phyloP scores from a whole-genome alignment of 2,888 invertebrate genomes.

The Campoplex capitator region DNA sequence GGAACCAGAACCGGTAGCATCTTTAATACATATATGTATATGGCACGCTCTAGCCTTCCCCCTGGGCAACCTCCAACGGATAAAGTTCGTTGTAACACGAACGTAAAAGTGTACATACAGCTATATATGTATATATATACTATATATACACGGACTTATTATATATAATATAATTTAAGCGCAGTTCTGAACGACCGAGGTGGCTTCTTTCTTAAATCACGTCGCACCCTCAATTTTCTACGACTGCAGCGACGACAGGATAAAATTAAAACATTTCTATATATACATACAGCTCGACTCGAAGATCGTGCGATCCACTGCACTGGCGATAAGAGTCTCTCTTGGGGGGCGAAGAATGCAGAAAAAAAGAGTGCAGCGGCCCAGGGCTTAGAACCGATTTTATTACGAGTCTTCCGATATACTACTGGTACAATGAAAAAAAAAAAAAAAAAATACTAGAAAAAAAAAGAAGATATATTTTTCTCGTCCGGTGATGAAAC shows the following conservation, averaged over 20 bases:
- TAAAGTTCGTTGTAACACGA: slow-evolving; percentile 58
- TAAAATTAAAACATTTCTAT: slow-evolving; percentile 56
- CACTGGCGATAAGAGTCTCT: not conserved
- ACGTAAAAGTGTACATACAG: slow-evolving; percentile 19
- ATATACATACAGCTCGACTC: not conserved
- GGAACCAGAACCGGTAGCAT: slow-evolving; percentile 53
- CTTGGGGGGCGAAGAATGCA: not conserved
- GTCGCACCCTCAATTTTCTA: slow-evolving; percentile 58
- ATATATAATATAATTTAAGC: not conserved
- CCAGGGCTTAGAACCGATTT: not conserved
- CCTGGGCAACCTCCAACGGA: slow-evolving; percentile 46
- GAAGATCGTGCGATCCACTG: not conserved
- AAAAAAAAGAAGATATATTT: not conserved
- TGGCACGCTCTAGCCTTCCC: slow-evolving; percentile 25
- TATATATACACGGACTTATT: not conserved
- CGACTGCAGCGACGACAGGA: slow-evolving; percentile 22
- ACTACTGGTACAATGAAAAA: not conserved
- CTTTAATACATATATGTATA: slow-evolving; percentile 21
- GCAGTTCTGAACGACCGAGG: slow-evolving; percentile 24
- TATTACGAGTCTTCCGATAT: not conserved
- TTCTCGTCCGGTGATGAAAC: not conserved
- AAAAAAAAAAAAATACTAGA: not conserved
- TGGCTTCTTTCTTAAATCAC: slow-evolving; percentile 65
- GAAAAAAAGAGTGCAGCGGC: not conserved
- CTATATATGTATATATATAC: not conserved